A percentile compares a stretch with the other conserved stretches of the same genome.
Conservation (phyloP, 2,797 vertebrate genomes). For the Crocodylus rhombifer region DNA sequence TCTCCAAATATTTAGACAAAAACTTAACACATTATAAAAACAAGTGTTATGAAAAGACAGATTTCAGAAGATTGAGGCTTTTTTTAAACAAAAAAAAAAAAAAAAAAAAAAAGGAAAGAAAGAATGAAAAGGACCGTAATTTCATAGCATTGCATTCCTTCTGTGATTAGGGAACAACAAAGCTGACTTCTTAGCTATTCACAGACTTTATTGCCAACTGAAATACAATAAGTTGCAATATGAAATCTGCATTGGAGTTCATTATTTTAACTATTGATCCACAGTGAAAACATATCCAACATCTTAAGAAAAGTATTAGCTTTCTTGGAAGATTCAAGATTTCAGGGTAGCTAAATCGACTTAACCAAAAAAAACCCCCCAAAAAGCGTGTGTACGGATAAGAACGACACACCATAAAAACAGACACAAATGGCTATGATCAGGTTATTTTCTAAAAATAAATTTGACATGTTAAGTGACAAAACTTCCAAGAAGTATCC, state of each 20-base stretch:
- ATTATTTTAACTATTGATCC: conserved; percentile 59
- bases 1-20: conserved; percentile 88
- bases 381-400: conserved; percentile 46
- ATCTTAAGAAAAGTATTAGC: conserved; percentile 71
- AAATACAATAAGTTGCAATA: conserved; percentile 52
- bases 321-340: conserved; percentile 74
- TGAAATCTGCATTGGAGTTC: conserved; percentile 50
- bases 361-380: neutral
- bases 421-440: conserved; percentile 44
- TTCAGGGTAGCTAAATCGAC: conserved; percentile 52
- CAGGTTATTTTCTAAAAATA: conserved; percentile 46
- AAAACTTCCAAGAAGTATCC: conserved; percentile 45
- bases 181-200: conserved; percentile 63
- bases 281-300: conserved; percentile 76
- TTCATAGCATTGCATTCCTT: conserved; percentile 32
- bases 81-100: conserved; percentile 20
- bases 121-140: conserved; percentile 24
- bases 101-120: neutral
- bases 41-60: conserved; percentile 77
- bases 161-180: conserved; percentile 54
- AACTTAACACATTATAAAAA: conserved; percentile 79
- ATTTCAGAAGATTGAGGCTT: conserved; percentile 68
- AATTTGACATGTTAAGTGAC: conserved; percentile 16
- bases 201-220: conserved; percentile 68
- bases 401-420: conserved; percentile 49